Evolutionary conservation across 1,140 invertebrate species (phyloP).

Genomic region (Coptotermes formosanus): DNA sequence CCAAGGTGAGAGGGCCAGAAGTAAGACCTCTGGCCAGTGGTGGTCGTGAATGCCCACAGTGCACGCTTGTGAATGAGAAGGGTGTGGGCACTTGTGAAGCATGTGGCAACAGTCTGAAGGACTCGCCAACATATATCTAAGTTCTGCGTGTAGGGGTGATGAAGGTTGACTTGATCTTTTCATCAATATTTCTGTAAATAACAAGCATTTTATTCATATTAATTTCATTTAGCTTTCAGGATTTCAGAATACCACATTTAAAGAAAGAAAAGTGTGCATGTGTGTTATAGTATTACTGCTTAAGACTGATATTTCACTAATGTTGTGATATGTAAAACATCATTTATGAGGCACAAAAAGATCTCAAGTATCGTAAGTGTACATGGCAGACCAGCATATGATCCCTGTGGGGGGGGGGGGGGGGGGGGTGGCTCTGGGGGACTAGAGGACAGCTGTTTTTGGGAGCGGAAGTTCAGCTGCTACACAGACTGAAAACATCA

Average conservation of each 20-base stretch:
- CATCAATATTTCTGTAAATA: neutral
- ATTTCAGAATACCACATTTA: too few relatives aligned
- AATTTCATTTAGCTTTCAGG: neutral
- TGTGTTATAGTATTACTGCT: neutral
- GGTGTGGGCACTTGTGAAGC: slow-evolving; percentile 64
- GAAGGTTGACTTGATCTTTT: neutral
- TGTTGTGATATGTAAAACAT: neutral
- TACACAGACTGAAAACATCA: too few relatives aligned
- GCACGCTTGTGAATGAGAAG: slow-evolving; percentile 77
- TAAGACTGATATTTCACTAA: neutral
- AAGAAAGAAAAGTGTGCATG: neutral
- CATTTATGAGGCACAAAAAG: neutral
- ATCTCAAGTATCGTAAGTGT: too few relatives aligned
- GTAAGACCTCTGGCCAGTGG: slow-evolving; percentile 67
- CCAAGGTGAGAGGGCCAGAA: slow-evolving; percentile 57
- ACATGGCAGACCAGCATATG: too few relatives aligned
- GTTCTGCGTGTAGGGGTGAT: neutral
- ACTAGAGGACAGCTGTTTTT: too few relatives aligned
- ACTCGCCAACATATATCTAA: slow-evolving; percentile 75
- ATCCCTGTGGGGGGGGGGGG: too few relatives aligned
- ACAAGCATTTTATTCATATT: neutral
- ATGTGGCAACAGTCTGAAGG: slow-evolving; percentile 65
- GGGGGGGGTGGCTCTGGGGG: too few relatives aligned
- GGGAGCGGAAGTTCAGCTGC: too few relatives aligned
- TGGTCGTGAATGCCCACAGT: slow-evolving; percentile 71